Evolutionary conservation across 2,113 vertebrate genomes (phyloP), one percentile per base, ranked within the genome.

Genomic region (Porphyrio hochstetteri): DNA sequence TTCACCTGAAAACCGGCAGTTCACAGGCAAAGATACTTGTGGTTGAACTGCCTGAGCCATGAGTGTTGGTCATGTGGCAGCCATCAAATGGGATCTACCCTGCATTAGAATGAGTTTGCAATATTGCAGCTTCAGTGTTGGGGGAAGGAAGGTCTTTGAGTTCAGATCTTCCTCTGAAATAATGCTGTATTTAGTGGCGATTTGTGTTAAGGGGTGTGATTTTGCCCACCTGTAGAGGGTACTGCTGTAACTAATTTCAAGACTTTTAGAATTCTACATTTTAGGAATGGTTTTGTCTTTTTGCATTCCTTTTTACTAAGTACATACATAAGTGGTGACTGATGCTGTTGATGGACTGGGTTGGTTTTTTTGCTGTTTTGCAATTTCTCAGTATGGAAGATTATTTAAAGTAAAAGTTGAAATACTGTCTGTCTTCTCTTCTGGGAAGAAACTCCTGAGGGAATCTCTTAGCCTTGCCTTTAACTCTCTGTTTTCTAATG

Each of bases 261-360:
- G 20, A 8, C 33, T 57, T 64, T 84, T 48, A 65, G n/a, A 72
- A 31, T 57, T 76, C 27, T 82, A 8, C 5, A 1, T 65, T 61
- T 68, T 1, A 60, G 31, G 53, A 77, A 64, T 88, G 44, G 20
- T 5, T 91, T 53, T 79, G 10, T 25, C 11, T 50, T 85, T 63
- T 46, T 85, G 10, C 33, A 2, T 84, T 69, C 9, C 5, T 74
- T 89, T 86, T 89, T 44, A 4, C 16, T 16, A 4, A 82, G 50
- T 52, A 11, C 28, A 3, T 29, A 5, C 0, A 0, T 18, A 42
- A 80, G 28, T 57, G 24, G 5, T 35, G 50, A 19, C 85, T 68
- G 52, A 35, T 29, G 5, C 42, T 48, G 60, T 3, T 38, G 11
- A 20, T 19, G 84, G 38, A 9, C 10, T 52, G 1, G 50, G 24